Evolutionary conservation across 92 coral and sea anemone species (phyloP), one percentile per base, ranked within the genome.

Genomic region (Virgularia gustaviana): DNA sequence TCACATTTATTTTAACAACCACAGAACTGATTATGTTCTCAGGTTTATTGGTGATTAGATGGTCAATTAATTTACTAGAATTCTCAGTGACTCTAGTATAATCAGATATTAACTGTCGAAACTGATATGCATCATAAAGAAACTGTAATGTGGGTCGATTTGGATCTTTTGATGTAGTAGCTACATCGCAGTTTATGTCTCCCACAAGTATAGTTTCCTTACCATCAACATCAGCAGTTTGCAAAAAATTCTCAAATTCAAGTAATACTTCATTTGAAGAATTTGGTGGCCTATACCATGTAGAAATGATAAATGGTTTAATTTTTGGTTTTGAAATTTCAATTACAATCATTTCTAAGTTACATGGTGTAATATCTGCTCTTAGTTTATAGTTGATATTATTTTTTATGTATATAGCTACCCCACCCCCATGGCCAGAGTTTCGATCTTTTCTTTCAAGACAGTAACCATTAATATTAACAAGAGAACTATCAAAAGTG

Each of bases 201-300:
- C 72, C 72, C 8, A 65, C 10, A 20, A 37, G 8, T 20, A 65
- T 31, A 30, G 33, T 47, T 71, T 71, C 76, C 42, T 19, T 55
- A n/a, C 36, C 44, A 18, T 32, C 45, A 4, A 30, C 9, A 16
- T 49, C 76, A 32, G 53, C 42, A 1, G 47, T 13, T 52, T 51
- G 34, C 7, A 71, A 47, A 49, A 71, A 53, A 33, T 34, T 32
- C 8, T 71, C 44, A 27, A 71, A 71, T 19, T 71, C 61, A 12
- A 49, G 20, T 19, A 49, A 13, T 0, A 19, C 76, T 53, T 51
- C 76, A 51, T 16, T 32, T 71, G 63, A 20, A 1, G 76, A 49
- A 52, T 39, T 51, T n/a, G 76, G 64, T 30, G 38, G 64, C 4
- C 76, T 49, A 5, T 47, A 71, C 76, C 76, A 49, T n/a, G 76